Evolutionary conservation across 2,888 invertebrate species (phyloP).

Genomic region (Drosophila helvetica): DNA sequence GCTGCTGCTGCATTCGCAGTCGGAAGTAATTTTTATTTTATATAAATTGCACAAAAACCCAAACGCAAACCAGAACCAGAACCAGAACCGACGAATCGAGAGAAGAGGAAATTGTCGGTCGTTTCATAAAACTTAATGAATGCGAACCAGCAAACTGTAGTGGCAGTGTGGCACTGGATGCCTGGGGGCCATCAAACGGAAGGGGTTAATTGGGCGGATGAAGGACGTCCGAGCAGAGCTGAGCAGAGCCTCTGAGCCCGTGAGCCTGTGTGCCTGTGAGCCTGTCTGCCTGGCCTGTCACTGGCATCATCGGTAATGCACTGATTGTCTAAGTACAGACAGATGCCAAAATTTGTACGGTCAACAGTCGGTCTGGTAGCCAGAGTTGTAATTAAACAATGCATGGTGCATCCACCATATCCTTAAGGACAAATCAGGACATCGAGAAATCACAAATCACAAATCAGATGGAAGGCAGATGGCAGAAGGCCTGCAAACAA

Average conservation of each 20-base stretch:
- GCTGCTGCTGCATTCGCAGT: conserved; percentile 54
- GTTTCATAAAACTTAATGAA: conserved; percentile 77
- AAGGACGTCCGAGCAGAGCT: background rate
- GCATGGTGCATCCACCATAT: conserved; percentile 36
- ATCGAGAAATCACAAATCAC: conserved; percentile 24
- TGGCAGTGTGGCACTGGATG: conserved; percentile 32
- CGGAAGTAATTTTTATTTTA: conserved; percentile 78
- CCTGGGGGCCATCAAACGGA: background rate
- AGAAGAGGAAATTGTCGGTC: conserved; percentile 66
- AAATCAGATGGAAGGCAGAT: conserved; percentile 14
- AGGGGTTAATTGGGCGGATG: conserved; percentile 29
- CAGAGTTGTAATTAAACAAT: conserved; percentile 65
- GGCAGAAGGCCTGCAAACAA: conserved; percentile 20
- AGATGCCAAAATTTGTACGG: conserved; percentile 50
- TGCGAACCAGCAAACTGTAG: conserved; percentile 61
- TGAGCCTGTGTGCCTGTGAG: too few species aligned
- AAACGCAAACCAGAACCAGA: conserved; percentile 39
- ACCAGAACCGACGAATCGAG: conserved; percentile 40
- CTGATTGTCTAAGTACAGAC: conserved; percentile 31
- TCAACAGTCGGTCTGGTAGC: conserved; percentile 47
- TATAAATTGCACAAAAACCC: conserved; percentile 65
- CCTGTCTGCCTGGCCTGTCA: background rate
- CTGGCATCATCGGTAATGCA: conserved; percentile 32
- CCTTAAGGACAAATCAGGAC: conserved; percentile 24
- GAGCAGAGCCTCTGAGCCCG: too few species aligned